A percentile compares a stretch with the other conserved stretches of the same genome.
Evolutionary conservation across 2,888 invertebrate species (phyloP).

Genomic region (Pecten maximus): DNA sequence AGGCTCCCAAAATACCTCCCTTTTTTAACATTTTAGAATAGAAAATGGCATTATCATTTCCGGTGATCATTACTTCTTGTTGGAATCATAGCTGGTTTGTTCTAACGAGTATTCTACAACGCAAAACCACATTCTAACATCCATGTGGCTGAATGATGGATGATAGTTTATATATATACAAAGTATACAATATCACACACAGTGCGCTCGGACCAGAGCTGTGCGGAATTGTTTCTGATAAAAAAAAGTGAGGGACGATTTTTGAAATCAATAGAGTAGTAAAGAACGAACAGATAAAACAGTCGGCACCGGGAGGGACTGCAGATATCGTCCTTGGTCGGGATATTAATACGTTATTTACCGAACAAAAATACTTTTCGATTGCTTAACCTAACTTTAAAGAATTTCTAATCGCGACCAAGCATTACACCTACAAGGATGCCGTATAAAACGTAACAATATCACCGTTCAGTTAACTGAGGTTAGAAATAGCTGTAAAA

Average conservation of each 20-base stretch:
- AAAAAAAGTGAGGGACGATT: no score
- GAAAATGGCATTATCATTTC: neutral
- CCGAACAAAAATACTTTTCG: no score
- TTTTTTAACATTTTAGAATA: neutral
- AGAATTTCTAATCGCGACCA: neutral
- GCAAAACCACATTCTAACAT: neutral
- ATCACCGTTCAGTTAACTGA: neutral
- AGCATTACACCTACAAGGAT: neutral
- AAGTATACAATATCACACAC: no score
- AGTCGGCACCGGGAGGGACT: no score
- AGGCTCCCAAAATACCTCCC: neutral
- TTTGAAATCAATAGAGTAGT: no score
- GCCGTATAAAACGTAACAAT: neutral
- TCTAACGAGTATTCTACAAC: neutral
- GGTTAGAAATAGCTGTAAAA: neutral
- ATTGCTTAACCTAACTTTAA: neutral
- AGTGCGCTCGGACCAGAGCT: no score
- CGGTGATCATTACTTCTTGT: neutral
- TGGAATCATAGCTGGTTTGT: no score
- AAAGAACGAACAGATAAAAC: no score
- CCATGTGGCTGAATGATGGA: neutral
- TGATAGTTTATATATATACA: no score
- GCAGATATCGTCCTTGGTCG: no score
- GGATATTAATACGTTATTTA: no score
- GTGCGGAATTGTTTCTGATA: no score